Percentiles rank a stretch among this genome's conserved stretches.
These are phyloP conservation scores for Chascanopsetta lugubris DNA, from an alignment of 2,113 vertebrate genomes.

Conservation along the genomic window DNA sequence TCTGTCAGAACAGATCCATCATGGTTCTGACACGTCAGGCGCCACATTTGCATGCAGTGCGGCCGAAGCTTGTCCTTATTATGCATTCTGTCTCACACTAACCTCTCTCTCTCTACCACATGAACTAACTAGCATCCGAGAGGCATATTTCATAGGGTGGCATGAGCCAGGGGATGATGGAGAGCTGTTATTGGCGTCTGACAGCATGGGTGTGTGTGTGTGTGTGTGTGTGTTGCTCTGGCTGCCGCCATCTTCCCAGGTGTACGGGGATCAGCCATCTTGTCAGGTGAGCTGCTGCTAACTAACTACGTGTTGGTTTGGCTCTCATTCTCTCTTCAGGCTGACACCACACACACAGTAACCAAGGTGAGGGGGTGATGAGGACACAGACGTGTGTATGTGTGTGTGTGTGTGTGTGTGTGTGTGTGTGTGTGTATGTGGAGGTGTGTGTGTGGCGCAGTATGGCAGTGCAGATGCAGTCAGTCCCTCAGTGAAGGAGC, in stretches of 20 bases:
- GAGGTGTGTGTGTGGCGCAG: conserved; percentile 45
- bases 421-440: conserved; percentile 40
- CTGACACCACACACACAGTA: conserved; percentile 35
- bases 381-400: conserved; percentile 35
- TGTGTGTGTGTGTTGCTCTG: conserved; percentile 8
- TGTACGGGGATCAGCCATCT: conserved; percentile 62
- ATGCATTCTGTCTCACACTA: conserved; percentile 72
- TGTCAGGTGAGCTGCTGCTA: conserved; percentile 61
- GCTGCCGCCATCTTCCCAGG: conserved; percentile 66
- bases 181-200: conserved; percentile 64
- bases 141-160: conserved; percentile 56
- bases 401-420: conserved; percentile 42
- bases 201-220: conserved; percentile 21
- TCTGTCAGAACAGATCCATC: conserved; percentile 83
- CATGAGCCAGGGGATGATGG: conserved; percentile 59
- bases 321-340: conserved; percentile 38
- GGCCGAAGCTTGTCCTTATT: conserved; percentile 67
- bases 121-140: conserved; percentile 64
- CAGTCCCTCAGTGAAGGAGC: conserved; percentile 69
- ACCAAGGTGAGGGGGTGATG: conserved; percentile 25
- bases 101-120: conserved; percentile 55
- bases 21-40: conserved; percentile 73
- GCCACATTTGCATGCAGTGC: conserved; percentile 79
- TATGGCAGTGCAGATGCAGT: conserved; percentile 72
- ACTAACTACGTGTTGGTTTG: conserved; percentile 43